These are phyloP conservation scores for Pseudochirops cupreus DNA, from an alignment of 2,797 vertebrate genomes.

Conservation along the genomic window DNA sequence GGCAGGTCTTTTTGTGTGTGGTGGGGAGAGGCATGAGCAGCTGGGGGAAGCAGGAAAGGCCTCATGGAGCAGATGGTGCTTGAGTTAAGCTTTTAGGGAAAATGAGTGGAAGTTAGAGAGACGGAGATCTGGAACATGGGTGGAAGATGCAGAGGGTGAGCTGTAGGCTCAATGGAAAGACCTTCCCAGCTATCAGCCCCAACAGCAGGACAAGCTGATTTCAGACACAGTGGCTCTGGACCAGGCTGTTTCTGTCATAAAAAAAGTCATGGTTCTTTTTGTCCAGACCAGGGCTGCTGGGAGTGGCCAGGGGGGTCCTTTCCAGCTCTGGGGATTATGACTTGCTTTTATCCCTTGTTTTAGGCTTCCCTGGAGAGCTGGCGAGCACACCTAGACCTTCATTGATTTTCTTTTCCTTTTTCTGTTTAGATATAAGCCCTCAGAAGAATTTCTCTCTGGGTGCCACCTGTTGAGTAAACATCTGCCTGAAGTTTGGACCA, in stretches of 20 bases:
- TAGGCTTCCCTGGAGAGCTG: slow-evolving; percentile 42
- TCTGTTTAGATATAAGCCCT: slow-evolving; percentile 89
- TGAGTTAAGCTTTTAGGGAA: neutral
- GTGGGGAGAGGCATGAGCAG: neutral
- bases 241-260: neutral
- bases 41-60: neutral
- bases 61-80: neutral
- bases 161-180: neutral
- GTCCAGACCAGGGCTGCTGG: neutral
- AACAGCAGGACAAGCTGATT: neutral
- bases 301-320: neutral
- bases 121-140: neutral
- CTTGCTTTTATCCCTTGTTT: neutral
- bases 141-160: neutral
- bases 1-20: neutral
- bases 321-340: neutral
- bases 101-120: neutral
- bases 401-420: slow-evolving; percentile 61
- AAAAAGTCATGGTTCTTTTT: neutral
- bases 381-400: neutral
- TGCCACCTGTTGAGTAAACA: slow-evolving; percentile 92
- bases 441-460: slow-evolving; percentile 91
- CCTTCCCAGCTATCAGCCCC: neutral
- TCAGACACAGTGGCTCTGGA: neutral
- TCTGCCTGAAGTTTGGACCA: slow-evolving; percentile 90